Base-by-base conservation (phyloP, 2,113 vertebrate genomes). In the Lophotis ruficrista region DNA sequence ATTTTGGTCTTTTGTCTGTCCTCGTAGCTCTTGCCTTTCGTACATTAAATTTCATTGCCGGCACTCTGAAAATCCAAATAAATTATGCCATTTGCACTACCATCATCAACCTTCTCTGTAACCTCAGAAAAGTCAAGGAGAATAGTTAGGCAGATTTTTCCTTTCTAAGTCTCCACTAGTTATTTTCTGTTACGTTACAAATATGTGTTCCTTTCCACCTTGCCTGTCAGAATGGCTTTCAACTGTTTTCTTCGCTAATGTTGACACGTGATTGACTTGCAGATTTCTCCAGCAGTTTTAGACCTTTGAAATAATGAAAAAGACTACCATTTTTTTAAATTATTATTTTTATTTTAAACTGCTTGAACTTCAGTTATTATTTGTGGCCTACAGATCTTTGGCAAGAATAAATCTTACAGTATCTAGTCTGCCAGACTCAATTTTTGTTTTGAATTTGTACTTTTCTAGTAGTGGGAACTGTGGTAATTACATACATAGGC, bases 371-470 rank as follows among this genome's bases (percentile, higher is more conserved):
- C 78, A 73, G 12, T 94, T 95, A 62, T 71, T 65, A 56, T 66
- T 77, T 94, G 82, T 91, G 83, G 73, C 81, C 72, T 71, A 9
- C 43, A 89, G 90, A 70, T 90, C 77, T 94, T 82, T 93, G 91
- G 86, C 66, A 89, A 78, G 93, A 89, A 61, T 89, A 78, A 57
- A 65, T 79, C 71, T 87, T 70, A 61, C 65, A 53, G 84, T 75
- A 83, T 89, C 78, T 43, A 62, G 62, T 60, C 79, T 71, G 71
- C 89, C 88, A 95, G 95, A 85, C 90, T 66, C 73, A 84, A 87
- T 89, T 91, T 97, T 91, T 95, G 78, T 86, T 97, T 91, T 70
- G 71, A 94, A 87, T 83, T 89, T 81, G n/a, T 93, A 56, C 95
- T 97, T 97, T 94, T 75, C 89, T 86, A 72, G 94, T 90, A 5